Conservation (phyloP, 2,797 vertebrate species). For the Sus cebifrons region DNA sequence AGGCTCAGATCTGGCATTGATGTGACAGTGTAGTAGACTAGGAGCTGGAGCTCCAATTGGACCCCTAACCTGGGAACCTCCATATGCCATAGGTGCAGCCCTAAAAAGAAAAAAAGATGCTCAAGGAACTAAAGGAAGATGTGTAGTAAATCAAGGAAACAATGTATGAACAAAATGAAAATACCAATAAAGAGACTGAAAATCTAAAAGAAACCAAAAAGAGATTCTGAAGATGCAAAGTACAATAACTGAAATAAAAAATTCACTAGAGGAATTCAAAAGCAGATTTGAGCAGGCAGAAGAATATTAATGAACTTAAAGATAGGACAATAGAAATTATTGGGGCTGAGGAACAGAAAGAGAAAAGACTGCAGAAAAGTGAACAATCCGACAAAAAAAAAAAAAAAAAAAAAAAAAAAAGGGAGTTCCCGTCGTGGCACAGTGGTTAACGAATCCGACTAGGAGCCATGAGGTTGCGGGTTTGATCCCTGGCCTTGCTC, state of each 20-base stretch:
- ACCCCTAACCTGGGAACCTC: no score
- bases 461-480: no score
- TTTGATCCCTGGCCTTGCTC: no score
- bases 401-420: no score
- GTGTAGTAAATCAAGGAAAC: background rate
- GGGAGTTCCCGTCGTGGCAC: no score
- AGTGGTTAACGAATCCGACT: no score
- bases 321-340: background rate
- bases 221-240: slow-evolving; percentile 2
- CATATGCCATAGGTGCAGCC: no score
- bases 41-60: no score
- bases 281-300: background rate
- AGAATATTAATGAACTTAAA: background rate
- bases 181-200: background rate
- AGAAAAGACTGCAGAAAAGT: background rate
- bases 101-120: background rate
- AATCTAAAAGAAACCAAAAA: slow-evolving; percentile 7
- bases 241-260: background rate
- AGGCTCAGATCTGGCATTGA: no score
- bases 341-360: background rate
- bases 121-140: background rate
- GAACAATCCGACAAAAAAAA: background rate
- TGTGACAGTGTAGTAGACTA: no score
- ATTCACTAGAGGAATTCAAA: background rate
- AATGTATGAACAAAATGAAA: background rate